A percentile compares a stretch with the other conserved stretches of the same genome.
Evolutionary conservation across 1,140 invertebrate genomes (phyloP).

Genomic region (Lepidurus packardi): DNA sequence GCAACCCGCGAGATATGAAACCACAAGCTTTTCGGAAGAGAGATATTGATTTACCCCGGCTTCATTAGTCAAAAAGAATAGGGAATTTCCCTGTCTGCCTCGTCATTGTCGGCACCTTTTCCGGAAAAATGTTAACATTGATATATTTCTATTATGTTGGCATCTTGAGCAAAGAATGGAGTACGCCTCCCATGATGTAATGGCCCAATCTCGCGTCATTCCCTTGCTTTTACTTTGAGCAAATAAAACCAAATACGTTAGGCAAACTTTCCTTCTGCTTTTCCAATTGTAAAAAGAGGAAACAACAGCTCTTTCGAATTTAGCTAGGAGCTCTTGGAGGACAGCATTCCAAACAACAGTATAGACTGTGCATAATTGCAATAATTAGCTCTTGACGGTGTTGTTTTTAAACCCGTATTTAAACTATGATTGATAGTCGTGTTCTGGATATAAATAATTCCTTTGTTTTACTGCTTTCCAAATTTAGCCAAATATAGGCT

Average conservation of each 20-base stretch:
- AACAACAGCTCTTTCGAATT: too few species aligned
- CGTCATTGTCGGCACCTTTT: slow-evolving; percentile 18
- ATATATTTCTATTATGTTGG: slow-evolving; percentile 22
- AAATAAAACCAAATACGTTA: too few species aligned
- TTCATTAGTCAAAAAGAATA: slow-evolving; percentile 22
- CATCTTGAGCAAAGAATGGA: slow-evolving; percentile 11
- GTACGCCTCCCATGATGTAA: slow-evolving; percentile 6
- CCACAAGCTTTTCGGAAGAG: slow-evolving; percentile 9
- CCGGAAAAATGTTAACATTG: neutral
- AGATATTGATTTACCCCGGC: neutral
- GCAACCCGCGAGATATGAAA: slow-evolving; percentile 21
- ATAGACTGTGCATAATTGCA: neutral
- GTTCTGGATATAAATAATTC: neutral
- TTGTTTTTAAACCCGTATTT: neutral
- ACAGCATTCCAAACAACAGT: neutral
- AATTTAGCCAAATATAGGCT: neutral
- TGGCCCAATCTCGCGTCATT: slow-evolving; percentile 2
- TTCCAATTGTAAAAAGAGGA: too few species aligned
- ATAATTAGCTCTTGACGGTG: neutral
- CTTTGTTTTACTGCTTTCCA: neutral
- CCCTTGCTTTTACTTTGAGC: neutral
- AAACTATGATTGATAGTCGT: neutral
- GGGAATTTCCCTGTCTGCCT: neutral
- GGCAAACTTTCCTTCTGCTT: too few species aligned
- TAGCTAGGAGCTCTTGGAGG: neutral